phyloP scores from a whole-genome alignment of 2,113 vertebrate species.

The Nematolebias whitei region DNA sequence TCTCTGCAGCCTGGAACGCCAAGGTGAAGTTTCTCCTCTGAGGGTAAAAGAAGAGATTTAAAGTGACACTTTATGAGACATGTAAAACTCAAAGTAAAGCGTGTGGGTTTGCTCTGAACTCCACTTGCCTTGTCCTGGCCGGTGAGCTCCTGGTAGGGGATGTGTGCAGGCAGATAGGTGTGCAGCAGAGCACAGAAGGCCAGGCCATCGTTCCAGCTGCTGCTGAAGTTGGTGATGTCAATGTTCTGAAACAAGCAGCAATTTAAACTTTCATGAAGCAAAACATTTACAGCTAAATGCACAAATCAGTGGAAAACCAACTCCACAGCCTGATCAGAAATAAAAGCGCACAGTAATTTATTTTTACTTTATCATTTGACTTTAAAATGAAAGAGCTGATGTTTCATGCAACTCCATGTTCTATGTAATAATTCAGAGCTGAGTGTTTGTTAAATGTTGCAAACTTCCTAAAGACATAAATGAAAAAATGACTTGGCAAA shows the following conservation, averaged over 20 bases:
- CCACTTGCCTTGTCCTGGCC: conserved; percentile 91
- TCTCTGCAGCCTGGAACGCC: conserved; percentile 97
- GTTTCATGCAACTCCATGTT: neutral
- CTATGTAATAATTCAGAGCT: neutral
- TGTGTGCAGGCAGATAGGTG: conserved; percentile 95
- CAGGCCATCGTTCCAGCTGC: conserved; percentile 97
- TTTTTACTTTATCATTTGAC: too few species aligned
- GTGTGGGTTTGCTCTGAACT: fast-evolving
- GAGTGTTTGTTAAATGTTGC: conserved; percentile 58
- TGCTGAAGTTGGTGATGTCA: conserved; percentile 98
- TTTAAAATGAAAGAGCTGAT: too few species aligned
- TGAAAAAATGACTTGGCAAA: too few species aligned
- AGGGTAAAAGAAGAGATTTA: conserved; percentile 16
- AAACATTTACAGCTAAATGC: conserved; percentile 17
- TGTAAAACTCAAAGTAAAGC: too few species aligned
- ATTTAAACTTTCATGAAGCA: conserved; percentile 20
- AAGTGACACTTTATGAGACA: conserved; percentile 1
- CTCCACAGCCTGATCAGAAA: neutral
- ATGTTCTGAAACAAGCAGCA: conserved; percentile 85
- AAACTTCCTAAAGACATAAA: conserved; percentile 68
- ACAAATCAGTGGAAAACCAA: conserved; percentile 14
- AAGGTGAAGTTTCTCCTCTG: conserved; percentile 96
- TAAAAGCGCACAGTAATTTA: too few species aligned
- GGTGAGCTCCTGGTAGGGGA: conserved; percentile 93
- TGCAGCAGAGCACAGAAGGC: conserved; percentile 96